Percentiles rank a stretch among this genome's conserved stretches.
Conservation (phyloP, 1,140 invertebrate genomes). For the Trypoxylus dichotomus region DNA sequence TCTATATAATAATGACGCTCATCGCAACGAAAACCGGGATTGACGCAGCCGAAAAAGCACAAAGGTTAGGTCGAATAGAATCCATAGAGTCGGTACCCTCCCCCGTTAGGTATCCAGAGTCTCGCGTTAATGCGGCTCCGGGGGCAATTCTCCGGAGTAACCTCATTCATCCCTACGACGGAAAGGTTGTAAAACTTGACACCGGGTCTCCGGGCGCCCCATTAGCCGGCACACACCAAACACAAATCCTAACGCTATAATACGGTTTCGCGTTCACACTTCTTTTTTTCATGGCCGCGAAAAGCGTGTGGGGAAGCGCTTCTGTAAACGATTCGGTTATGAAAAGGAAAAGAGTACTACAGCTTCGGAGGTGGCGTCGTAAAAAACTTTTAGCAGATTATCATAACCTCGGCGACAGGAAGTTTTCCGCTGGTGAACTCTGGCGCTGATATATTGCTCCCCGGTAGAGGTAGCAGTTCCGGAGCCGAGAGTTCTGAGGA, state of each 20-base stretch:
- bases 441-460: slow-evolving; percentile 16
- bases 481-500: slow-evolving; percentile 17
- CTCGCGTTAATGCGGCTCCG: not conserved
- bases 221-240: slow-evolving; percentile 10
- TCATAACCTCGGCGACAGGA: slow-evolving; percentile 22
- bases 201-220: slow-evolving; percentile 10
- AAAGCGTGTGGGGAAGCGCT: not conserved
- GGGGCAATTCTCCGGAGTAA: slow-evolving; percentile 14
- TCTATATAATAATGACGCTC: slow-evolving; percentile 10
- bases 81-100: not conserved
- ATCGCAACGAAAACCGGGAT: not conserved
- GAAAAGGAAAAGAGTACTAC: slow-evolving; percentile 8
- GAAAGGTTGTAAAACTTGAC: slow-evolving; percentile 16
- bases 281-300: not conserved
- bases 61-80: slow-evolving; percentile 16
- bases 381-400: slow-evolving; percentile 18
- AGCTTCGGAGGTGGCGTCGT: not conserved
- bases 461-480: slow-evolving; percentile 13
- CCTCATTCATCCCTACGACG: slow-evolving; percentile 10
- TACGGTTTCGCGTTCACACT: not conserved
- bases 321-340: not conserved
- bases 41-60: not conserved
- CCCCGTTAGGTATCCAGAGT: not conserved
- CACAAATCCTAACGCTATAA: not conserved
- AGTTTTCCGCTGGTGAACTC: slow-evolving; percentile 22